These are phyloP conservation scores for Drosophila serrata DNA, from an alignment of 1,140 invertebrate species.

Conservation along the genomic window DNA sequence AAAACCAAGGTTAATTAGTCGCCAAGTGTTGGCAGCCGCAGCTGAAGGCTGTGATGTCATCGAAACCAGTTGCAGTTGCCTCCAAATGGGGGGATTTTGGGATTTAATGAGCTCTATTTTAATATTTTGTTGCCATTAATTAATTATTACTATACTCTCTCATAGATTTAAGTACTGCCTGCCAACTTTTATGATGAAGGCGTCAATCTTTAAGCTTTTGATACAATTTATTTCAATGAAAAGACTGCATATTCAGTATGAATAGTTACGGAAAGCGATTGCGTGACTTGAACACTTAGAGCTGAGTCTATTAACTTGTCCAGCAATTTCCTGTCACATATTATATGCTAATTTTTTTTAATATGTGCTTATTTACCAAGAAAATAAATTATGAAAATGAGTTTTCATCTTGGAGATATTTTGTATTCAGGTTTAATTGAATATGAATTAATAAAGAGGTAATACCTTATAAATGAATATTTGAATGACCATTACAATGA, in stretches of 20 bases:
- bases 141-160: not conserved
- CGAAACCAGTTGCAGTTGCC: slow-evolving; percentile 10
- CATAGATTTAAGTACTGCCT: not conserved
- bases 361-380: not conserved
- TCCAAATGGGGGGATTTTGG: not conserved
- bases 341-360: slow-evolving; percentile 2
- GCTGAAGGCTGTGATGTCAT: slow-evolving; percentile 23
- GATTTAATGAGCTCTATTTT: slow-evolving; percentile 26
- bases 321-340: slow-evolving; percentile 15
- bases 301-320: slow-evolving; percentile 26
- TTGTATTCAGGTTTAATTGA: no score
- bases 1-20: slow-evolving; percentile 73
- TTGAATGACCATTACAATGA: not conserved
- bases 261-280: slow-evolving; percentile 1
- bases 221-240: slow-evolving; percentile 3
- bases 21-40: slow-evolving; percentile 62
- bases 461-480: not conserved
- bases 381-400: not conserved
- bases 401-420: not conserved
- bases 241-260: not conserved
- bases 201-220: slow-evolving; percentile 1
- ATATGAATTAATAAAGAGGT: not conserved
- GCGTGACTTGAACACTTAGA: slow-evolving; percentile 9
- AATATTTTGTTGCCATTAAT: slow-evolving; percentile 3
- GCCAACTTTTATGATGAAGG: slow-evolving; percentile 3